These are phyloP conservation scores for Amphipoea lucens DNA, from an alignment of 2,888 invertebrate species.

Conservation along the genomic window DNA sequence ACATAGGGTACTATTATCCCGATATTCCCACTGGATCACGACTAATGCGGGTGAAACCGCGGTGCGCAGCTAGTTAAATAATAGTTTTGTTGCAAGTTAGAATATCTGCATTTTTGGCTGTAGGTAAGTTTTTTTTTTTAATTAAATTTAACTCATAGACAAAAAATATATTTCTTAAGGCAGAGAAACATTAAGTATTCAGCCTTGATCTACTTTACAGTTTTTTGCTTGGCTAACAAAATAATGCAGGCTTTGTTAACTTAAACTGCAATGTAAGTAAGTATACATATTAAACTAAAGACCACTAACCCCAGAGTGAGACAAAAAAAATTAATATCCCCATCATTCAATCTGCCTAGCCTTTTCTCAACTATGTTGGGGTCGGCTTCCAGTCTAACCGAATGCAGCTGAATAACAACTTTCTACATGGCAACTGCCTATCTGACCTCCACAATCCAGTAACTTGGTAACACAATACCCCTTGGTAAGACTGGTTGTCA, in stretches of 20 bases:
- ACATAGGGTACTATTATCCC: too few species aligned
- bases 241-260: slow-evolving; percentile 11
- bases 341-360: not conserved
- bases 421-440: not conserved
- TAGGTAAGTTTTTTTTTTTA: not conserved
- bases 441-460: not conserved
- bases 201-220: slow-evolving; percentile 25
- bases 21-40: too few species aligned
- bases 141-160: not conserved
- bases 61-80: not conserved
- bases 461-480: not conserved
- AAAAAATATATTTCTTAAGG: not conserved
- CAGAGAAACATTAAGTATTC: not conserved
- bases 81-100: not conserved
- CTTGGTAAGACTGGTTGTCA: not conserved
- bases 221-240: slow-evolving; percentile 7
- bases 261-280: not conserved
- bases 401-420: not conserved
- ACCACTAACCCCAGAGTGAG: not conserved
- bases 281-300: not conserved
- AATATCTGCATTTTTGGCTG: not conserved
- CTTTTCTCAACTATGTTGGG: not conserved
- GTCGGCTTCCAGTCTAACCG: not conserved
- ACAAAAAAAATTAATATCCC: not conserved
- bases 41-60: too few species aligned